phyloP scores from a whole-genome alignment of 2,888 invertebrate genomes.

The Cerceris ruficornis region DNA sequence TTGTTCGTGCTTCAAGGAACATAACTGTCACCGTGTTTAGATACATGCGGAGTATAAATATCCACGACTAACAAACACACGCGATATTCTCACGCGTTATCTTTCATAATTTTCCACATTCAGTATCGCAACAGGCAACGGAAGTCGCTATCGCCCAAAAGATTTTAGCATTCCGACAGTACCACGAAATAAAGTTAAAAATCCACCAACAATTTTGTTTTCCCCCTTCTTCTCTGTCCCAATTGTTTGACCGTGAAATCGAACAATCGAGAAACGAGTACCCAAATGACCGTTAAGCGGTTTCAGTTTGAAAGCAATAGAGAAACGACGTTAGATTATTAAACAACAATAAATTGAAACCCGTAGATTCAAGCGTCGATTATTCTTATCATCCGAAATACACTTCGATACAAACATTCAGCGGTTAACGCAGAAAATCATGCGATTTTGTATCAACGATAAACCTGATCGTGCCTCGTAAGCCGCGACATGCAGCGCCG shows the following conservation, averaged over 20 bases:
- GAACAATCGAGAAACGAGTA: too few species aligned
- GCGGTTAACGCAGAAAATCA: slow-evolving; percentile 28
- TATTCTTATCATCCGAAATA: not conserved
- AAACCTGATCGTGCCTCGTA: slow-evolving; percentile 11
- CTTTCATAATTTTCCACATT: not conserved
- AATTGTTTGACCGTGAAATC: too few species aligned
- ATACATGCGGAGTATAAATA: too few species aligned
- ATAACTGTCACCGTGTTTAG: too few species aligned
- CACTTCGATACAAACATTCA: not conserved
- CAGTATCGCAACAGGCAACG: not conserved
- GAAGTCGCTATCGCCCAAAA: not conserved
- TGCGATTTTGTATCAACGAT: slow-evolving; percentile 26
- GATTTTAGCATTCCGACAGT: not conserved
- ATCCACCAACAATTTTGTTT: too few species aligned
- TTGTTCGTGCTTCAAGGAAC: too few species aligned
- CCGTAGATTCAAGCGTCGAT: not conserved
- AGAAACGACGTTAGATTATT: too few species aligned
- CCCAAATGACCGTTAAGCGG: too few species aligned
- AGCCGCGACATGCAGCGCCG: slow-evolving; percentile 15
- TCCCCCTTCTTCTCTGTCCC: too few species aligned
- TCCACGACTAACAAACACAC: too few species aligned
- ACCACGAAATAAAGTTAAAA: not conserved
- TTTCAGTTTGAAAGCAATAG: too few species aligned
- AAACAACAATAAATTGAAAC: too few species aligned
- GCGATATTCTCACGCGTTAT: not conserved